Base-by-base conservation (phyloP, 2,888 invertebrate genomes). In the Drosophila robusta region DNA sequence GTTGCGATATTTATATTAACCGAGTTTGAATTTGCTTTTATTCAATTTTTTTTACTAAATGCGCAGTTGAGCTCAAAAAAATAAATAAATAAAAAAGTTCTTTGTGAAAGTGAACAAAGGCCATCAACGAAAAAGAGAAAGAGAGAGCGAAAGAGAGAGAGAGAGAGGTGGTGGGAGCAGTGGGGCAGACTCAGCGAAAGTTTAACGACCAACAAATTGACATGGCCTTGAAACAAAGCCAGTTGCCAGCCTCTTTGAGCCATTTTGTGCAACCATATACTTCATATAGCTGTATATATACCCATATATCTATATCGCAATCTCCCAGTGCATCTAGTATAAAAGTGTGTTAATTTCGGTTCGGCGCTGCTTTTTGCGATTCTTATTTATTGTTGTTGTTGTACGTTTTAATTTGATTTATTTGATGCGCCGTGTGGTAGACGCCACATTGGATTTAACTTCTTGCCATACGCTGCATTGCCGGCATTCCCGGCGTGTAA, bases 401-500 rank as follows among this genome's bases (percentile, higher is more conserved):
- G 63, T 32, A 38, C 2, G 2, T 29, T 29, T 29, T 8, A 12
- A 34, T 34, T 34, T 80, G 76, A 67, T 81, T 74, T 61, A 14
- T 58, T 68, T 55, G 61, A 45, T 64, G 63, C 26, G 45, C 5
- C 3, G 22, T 22, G 22, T 34, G 36, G 29, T 38, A 38, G 55
- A 47, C 54, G 66, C 38, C 54, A 52, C 49, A 22, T 57, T 56
- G 63, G 50, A 61, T 55, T 80, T 66, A 68, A 78, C 87, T 78
- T 65, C 61, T 61, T 45, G 82, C 72, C 72, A 75, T 75, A 60
- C 73, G 70, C 60, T 66, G 80, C 88, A 88, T 83, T 70, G 83
- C 60, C 67, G 83, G 80, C 83, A 83, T 83, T 86, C 88, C 88
- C 83, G 39, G 54, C 60, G 39, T 63, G 74, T 79, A 87, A 71